Base-by-base conservation (phyloP, 2,888 invertebrate genomes). In the Piscicola geometra region DNA sequence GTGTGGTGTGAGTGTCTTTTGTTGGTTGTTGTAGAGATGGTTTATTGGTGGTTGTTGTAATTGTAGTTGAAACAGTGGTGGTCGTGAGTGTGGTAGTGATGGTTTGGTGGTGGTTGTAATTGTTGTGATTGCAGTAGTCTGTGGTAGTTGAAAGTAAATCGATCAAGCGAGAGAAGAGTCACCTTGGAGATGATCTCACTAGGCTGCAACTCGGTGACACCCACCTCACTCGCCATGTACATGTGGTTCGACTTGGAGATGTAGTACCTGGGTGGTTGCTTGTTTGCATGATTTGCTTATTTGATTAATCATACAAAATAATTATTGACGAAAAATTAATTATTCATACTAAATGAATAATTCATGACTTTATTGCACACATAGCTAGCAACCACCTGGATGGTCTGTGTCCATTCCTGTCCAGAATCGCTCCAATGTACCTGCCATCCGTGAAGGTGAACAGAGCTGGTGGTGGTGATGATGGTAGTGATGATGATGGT, bases 181-280 rank as follows among this genome's bases (percentile, higher is more conserved):
- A 92, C 92, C 90, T 98, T 98, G 77, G 91, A 89, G 79, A 92
- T 88, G 80, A 99, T 92, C 85, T 94, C 91, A 71, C 90, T 90
- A 1, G 93, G 93, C 83, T 92, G 92, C 74, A 95, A 91, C 81
- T 89, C 88, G 71, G 87, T 86, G 72, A 99, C 98, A 79, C 99
- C 99, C 79, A 99, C 98, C 89, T 99, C 99, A 79, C 97, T 97
- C 77, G 98, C 96, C 96, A 99, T 97, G 83, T 99, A 91, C 87
- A 99, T 90, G 80, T 94, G 89, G 85, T 97, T 95, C 87, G 97
- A 95, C 85, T 91, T 93, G 82, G 97, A 94, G 81, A 96, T 91
- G 87, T 96, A 97, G 88, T 94, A 98, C 64, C 73, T 56, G 60
- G 9, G 25, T 18, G 5, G 25, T 3, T 25, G n/a, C n/a, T n/a